Evolutionary conservation across 2,888 invertebrate genomes (phyloP), one percentile per base, ranked within the genome.

Genomic region (Dryocosmus kuriphilus): DNA sequence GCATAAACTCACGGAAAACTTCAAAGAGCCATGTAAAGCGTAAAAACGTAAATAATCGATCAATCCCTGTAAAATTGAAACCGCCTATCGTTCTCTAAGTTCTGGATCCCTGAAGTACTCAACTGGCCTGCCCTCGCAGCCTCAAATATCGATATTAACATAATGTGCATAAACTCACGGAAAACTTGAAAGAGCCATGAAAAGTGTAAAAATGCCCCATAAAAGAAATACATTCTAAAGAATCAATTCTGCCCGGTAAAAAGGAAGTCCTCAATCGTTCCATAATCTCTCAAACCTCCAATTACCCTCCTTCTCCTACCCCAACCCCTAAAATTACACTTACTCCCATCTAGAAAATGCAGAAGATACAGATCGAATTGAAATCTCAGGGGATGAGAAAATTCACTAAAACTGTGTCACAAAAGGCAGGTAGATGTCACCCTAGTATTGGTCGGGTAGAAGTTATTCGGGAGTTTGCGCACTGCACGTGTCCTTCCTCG

Each of bases 381-480:
- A 9, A n/a, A 62, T 46, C 27, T 30, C 27, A 9, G 46, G 41
- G 46, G 41, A 51, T 19, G 30, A 46, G 46, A 27, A 71, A 27
- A 71, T 71, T 51, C 27, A 51, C 65, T 22, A 22, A 63, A 67
- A 27, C 27, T 51, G 46, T 71, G 67, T 71, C 67, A 71, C 2
- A n/a, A 9, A 8, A 57, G 6, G 19, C 57, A 24, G 57, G 46
- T 27, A 71, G 67, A 71, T 71, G 67, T 71, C 67, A 51, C 67
- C 67, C n/a, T 16, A 46, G 46, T 27, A 46, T 71, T 16, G 24
- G 67, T 57, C 22, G 67, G 67, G 67, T 71, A 30, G 30, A 71
- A 71, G 51, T 71, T 71, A 51, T 27, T 51, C 51, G 30, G 46
- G 67, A 51, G 51, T 30, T 51, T 71, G 67, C 67, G 67, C 67